Conservation (phyloP, 2,113 vertebrate genomes). For the Camelus dromedarius region DNA sequence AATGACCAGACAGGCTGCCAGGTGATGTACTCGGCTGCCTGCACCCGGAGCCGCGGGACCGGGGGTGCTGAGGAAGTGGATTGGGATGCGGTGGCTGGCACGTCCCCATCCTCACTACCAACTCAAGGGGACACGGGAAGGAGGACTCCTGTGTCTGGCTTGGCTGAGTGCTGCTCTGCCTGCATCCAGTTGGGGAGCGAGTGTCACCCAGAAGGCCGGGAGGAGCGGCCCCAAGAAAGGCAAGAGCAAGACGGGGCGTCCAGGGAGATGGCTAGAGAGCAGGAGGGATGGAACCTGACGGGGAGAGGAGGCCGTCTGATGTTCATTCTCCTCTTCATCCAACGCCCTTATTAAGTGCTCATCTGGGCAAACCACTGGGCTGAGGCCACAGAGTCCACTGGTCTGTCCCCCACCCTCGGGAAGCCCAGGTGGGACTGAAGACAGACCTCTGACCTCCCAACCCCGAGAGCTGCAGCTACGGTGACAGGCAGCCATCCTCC, state of each 20-base stretch:
- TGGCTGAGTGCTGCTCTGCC: rapidly evolving
- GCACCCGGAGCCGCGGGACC: background rate
- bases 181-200: rapidly evolving
- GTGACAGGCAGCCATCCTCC: background rate
- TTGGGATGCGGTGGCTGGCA: background rate
- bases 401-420: background rate
- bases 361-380: background rate
- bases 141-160: background rate
- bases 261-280: background rate
- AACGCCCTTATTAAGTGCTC: background rate
- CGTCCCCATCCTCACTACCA: background rate
- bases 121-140: rapidly evolving
- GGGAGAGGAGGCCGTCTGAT: background rate
- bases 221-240: background rate
- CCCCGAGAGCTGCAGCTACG: rapidly evolving
- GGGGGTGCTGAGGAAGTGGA: background rate
- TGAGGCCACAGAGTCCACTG: background rate
- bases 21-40: background rate
- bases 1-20: background rate
- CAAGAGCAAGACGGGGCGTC: rapidly evolving
- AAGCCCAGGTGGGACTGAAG: background rate
- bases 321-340: background rate
- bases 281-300: background rate
- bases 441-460: background rate
- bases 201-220: no score